Conservation (phyloP, 1,140 invertebrate genomes). For the Bilobella aurantiaca region DNA sequence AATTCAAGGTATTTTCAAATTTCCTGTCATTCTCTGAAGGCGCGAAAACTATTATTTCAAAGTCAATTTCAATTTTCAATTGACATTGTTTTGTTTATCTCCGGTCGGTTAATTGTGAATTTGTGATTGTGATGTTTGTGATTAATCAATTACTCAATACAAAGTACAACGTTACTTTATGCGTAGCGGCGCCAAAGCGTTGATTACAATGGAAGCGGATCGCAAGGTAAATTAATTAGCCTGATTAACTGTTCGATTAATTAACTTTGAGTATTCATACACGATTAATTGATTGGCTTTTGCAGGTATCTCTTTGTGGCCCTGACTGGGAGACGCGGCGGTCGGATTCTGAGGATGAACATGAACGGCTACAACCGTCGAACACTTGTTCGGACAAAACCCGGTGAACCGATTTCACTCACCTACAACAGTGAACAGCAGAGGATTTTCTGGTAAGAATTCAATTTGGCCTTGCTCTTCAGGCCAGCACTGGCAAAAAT, state of each 20-base stretch:
- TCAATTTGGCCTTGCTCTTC: not conserved
- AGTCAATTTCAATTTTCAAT: too few species aligned
- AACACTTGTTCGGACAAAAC: conserved; percentile 6
- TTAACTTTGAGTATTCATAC: too few species aligned
- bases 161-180: conserved; percentile 61
- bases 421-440: conserved; percentile 22
- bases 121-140: too few species aligned
- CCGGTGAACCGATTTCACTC: conserved; percentile 24
- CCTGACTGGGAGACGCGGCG: conserved; percentile 13
- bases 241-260: not conserved
- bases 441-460: conserved; percentile 26
- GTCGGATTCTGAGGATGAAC: conserved; percentile 24
- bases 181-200: conserved; percentile 40
- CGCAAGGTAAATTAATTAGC: too few species aligned
- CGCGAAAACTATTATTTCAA: too few species aligned
- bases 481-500: too few species aligned
- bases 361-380: conserved; percentile 21
- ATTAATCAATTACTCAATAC: too few species aligned
- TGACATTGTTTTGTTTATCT: too few species aligned
- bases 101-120: too few species aligned
- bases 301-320: conserved; percentile 27
- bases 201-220: conserved; percentile 27
- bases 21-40: too few species aligned
- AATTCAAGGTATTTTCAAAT: too few species aligned
- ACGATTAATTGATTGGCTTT: not conserved